These are phyloP conservation scores for Brenthis hecate DNA, from an alignment of 2,888 invertebrate genomes.

Conservation along the genomic window DNA sequence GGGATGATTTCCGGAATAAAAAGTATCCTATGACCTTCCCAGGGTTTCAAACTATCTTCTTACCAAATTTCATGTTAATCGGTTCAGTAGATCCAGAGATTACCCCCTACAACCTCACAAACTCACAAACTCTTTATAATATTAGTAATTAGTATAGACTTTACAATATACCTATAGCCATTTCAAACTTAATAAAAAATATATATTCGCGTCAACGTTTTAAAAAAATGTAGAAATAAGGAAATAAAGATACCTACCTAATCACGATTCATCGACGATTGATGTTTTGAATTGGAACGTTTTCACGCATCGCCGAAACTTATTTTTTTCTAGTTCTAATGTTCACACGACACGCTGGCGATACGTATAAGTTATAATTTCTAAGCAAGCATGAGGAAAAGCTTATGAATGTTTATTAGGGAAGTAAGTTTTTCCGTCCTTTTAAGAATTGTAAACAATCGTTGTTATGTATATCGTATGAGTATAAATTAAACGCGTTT, in stretches of 20 bases:
- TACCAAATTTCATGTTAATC: no score
- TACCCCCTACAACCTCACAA: no score
- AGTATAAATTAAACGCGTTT: not conserved
- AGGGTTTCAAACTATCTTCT: no score
- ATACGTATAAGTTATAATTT: conserved; percentile 19
- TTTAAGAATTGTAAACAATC: conserved; percentile 18
- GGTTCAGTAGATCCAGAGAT: no score
- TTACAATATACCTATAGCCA: no score
- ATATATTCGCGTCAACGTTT: not conserved
- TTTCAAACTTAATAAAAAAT: no score
- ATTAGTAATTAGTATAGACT: no score
- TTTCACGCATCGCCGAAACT: conserved; percentile 35
- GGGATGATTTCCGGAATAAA: no score
- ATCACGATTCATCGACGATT: conserved; percentile 32
- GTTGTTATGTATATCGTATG: not conserved
- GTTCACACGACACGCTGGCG: conserved; percentile 18
- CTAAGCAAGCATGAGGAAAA: conserved; percentile 34
- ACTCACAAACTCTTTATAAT: no score
- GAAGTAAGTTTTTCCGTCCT: conserved; percentile 30
- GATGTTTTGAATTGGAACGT: conserved; percentile 33
- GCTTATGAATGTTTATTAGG: conserved; percentile 15
- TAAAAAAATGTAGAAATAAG: conserved; percentile 19
- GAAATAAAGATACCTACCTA: conserved; percentile 13
- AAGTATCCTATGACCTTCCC: no score
- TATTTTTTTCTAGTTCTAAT: conserved; percentile 21